These are phyloP conservation scores for Oncopodura yosiiana DNA, from an alignment of 1,140 invertebrate genomes.

Conservation along the genomic window DNA sequence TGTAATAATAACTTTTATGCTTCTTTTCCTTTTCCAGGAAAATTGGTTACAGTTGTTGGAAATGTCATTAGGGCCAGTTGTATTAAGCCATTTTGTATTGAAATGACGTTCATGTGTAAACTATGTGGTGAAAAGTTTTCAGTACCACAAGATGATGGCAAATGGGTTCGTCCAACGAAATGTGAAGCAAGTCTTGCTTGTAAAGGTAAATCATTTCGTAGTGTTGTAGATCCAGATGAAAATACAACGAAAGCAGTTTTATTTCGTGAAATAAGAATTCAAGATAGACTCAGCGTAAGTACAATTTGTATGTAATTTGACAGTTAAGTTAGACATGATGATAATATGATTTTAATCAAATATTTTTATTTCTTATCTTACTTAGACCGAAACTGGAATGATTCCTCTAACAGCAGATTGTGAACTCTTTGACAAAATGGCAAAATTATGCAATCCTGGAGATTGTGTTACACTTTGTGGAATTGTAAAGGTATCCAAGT, in stretches of 20 bases:
- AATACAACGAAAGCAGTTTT: slow-evolving; percentile 60
- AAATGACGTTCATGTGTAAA: slow-evolving; percentile 67
- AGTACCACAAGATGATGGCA: slow-evolving; percentile 52
- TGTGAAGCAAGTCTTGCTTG: slow-evolving; percentile 49
- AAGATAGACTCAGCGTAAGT: slow-evolving; percentile 52
- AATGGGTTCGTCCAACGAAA: slow-evolving; percentile 47
- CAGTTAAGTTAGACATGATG: not conserved
- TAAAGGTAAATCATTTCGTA: slow-evolving; percentile 52
- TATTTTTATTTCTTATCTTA: slow-evolving; percentile 36
- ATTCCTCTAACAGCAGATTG: slow-evolving; percentile 79
- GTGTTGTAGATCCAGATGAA: slow-evolving; percentile 41
- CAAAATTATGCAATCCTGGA: slow-evolving; percentile 76
- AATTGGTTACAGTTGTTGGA: slow-evolving; percentile 71
- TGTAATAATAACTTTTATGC: too few species aligned
- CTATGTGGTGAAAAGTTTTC: slow-evolving; percentile 55
- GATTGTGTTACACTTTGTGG: slow-evolving; percentile 80
- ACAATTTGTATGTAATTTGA: slow-evolving; percentile 2
- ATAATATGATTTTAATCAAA: slow-evolving; percentile 4
- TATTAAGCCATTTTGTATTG: slow-evolving; percentile 59
- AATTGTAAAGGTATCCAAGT: slow-evolving; percentile 58
- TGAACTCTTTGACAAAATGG: slow-evolving; percentile 73
- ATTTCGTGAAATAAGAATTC: slow-evolving; percentile 69
- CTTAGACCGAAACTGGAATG: slow-evolving; percentile 59
- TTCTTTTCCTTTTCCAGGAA: slow-evolving; percentile 48
- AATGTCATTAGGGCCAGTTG: slow-evolving; percentile 74